Conservation (phyloP, 2,113 vertebrate genomes). For the Pan paniscus region DNA sequence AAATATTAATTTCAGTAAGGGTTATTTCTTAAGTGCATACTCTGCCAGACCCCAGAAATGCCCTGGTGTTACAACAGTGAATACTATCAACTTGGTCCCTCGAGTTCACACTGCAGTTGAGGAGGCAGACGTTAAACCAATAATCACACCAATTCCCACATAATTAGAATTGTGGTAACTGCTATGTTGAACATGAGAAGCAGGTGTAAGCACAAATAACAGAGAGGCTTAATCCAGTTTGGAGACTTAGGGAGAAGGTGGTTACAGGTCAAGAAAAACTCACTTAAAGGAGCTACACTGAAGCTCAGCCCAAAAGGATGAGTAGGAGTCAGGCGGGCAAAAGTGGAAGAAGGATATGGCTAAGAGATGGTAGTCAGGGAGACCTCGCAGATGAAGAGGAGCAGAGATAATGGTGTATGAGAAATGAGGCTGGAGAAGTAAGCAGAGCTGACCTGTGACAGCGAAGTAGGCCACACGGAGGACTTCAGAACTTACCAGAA, state of each 20-base stretch:
- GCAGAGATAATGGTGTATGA: neutral
- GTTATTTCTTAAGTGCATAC: neutral
- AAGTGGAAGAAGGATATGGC: neutral
- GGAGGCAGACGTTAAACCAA: conserved; percentile 24
- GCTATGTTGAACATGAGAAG: conserved; percentile 22
- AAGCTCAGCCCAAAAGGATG: neutral
- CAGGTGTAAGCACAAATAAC: conserved; percentile 11
- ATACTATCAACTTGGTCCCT: neutral
- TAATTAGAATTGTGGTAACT: conserved; percentile 64
- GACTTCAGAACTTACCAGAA: neutral
- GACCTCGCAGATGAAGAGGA: neutral
- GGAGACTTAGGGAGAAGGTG: neutral
- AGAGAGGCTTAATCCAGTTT: neutral
- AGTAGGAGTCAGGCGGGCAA: neutral
- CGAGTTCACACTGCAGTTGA: neutral
- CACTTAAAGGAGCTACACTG: neutral
- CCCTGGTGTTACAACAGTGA: neutral
- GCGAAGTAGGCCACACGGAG: fast-evolving
- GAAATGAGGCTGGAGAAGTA: neutral
- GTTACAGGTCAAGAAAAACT: neutral
- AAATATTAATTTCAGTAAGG: neutral
- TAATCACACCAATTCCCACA: conserved; percentile 46
- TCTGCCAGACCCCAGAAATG: neutral
- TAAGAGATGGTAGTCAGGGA: neutral
- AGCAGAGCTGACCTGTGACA: neutral